A percentile compares a stretch with the other conserved stretches of the same genome.
Conservation (phyloP, 2,888 invertebrate genomes). For the Maniola hyperantus region DNA sequence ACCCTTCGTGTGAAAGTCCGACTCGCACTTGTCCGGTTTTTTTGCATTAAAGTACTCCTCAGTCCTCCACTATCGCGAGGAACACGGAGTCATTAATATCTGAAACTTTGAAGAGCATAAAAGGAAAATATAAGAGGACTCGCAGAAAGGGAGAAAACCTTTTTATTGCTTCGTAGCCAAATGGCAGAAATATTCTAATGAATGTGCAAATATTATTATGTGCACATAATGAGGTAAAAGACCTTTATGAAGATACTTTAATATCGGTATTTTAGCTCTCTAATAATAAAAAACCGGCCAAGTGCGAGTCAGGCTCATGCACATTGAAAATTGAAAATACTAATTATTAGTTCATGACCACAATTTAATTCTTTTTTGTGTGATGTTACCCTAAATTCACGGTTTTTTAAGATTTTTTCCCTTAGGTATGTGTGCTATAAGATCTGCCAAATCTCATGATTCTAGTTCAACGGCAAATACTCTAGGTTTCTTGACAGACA, state of each 20-base stretch:
- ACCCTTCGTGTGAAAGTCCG: background rate
- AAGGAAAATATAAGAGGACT: constrained; percentile 9
- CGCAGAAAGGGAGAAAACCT: background rate
- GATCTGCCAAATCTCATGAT: too few species aligned
- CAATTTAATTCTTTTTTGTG: too few species aligned
- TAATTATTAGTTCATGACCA: too few species aligned
- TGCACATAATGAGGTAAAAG: background rate
- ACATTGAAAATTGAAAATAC: too few species aligned
- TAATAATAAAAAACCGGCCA: too few species aligned
- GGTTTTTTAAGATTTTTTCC: too few species aligned
- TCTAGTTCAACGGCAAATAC: too few species aligned
- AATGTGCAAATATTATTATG: background rate
- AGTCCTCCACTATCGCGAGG: constrained; percentile 10
- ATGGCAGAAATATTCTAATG: background rate
- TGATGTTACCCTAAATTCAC: too few species aligned
- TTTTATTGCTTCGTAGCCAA: constrained; percentile 13
- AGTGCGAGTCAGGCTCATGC: too few species aligned
- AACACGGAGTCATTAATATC: constrained; percentile 17
- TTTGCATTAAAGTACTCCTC: constrained; percentile 9
- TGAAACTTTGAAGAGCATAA: constrained; percentile 17
- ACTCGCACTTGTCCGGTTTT: background rate
- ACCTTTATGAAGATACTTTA: background rate
- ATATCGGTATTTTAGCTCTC: background rate
- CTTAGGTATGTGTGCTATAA: too few species aligned
- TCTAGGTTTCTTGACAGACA: too few species aligned